These are phyloP conservation scores for Tachysurus vachellii DNA, from an alignment of 2,113 vertebrate species.

Conservation along the genomic window DNA sequence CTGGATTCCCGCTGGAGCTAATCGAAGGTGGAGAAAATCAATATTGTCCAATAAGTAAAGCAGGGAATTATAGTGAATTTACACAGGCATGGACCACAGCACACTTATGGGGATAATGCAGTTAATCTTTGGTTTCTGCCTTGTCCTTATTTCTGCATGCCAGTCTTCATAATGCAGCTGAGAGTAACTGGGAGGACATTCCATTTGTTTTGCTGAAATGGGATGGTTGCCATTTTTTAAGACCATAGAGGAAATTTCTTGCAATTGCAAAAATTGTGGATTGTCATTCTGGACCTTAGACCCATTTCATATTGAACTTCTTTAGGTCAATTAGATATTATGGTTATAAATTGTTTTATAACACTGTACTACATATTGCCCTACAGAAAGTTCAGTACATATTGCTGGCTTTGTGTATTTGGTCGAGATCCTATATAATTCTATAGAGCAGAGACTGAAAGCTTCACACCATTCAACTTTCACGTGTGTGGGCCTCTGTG, in stretches of 20 bases:
- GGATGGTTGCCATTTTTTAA: slow-evolving; percentile 13
- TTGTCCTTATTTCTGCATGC: neutral
- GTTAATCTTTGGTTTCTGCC: slow-evolving; percentile 21
- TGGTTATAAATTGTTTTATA: neutral
- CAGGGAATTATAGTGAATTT: slow-evolving; percentile 50
- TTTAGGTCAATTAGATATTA: slow-evolving; percentile 1
- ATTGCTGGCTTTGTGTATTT: slow-evolving; percentile 16
- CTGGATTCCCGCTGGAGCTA: slow-evolving; percentile 38
- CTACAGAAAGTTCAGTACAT: neutral
- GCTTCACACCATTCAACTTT: slow-evolving; percentile 1
- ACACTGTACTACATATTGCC: slow-evolving; percentile 9
- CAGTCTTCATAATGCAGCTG: neutral
- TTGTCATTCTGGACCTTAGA: neutral
- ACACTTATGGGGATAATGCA: slow-evolving; percentile 24
- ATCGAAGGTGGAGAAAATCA: slow-evolving; percentile 55
- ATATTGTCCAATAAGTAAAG: slow-evolving; percentile 50
- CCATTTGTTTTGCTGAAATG: slow-evolving; percentile 32
- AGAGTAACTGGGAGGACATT: slow-evolving; percentile 33
- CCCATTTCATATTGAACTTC: slow-evolving; percentile 19
- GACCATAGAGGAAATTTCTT: slow-evolving; percentile 8
- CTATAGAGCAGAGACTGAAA: neutral
- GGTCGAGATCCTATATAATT: neutral
- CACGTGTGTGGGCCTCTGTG: slow-evolving; percentile 13
- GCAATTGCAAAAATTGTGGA: neutral
- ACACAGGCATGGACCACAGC: slow-evolving; percentile 33